Conservation (phyloP, 2,888 invertebrate genomes). For the Clanis bilineata region DNA sequence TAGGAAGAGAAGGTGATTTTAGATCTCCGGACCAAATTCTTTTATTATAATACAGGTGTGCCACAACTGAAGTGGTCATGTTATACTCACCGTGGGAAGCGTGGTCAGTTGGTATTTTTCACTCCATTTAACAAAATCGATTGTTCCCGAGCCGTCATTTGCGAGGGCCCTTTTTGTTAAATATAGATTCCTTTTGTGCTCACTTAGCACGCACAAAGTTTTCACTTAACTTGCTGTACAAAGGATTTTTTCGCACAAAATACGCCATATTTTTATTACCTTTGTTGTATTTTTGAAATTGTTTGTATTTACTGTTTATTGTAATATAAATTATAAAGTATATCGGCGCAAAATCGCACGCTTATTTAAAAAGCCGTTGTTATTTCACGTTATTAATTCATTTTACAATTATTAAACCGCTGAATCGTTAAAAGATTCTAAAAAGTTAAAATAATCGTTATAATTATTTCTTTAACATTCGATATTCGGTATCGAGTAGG, state of each 20-base stretch:
- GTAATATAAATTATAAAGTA: too few relatives aligned
- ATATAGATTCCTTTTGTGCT: conserved; percentile 38
- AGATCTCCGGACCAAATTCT: too few relatives aligned
- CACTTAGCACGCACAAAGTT: conserved; percentile 29
- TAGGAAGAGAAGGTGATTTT: too few relatives aligned
- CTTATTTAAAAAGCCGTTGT: too few relatives aligned
- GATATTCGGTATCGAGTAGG: too few relatives aligned
- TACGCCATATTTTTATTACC: conserved; percentile 1
- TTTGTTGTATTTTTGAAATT: background rate
- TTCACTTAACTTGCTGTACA: conserved; percentile 21
- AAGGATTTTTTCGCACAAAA: conserved; percentile 14
- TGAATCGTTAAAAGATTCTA: too few relatives aligned
- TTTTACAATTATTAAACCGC: too few relatives aligned
- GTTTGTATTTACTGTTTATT: too few relatives aligned
- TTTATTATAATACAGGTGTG: background rate
- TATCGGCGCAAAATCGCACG: too few relatives aligned
- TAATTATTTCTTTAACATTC: too few relatives aligned
- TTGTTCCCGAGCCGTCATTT: conserved; percentile 52
- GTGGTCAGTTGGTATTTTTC: conserved; percentile 66
- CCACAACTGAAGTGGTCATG: conserved; percentile 33
- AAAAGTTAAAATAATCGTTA: too few relatives aligned
- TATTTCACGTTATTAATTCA: too few relatives aligned
- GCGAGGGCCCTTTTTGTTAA: conserved; percentile 39
- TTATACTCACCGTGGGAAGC: conserved; percentile 35
- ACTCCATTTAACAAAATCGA: conserved; percentile 70